These are phyloP conservation scores for Vulpes vulpes DNA, from an alignment of 2,113 vertebrate species.

Conservation along the genomic window DNA sequence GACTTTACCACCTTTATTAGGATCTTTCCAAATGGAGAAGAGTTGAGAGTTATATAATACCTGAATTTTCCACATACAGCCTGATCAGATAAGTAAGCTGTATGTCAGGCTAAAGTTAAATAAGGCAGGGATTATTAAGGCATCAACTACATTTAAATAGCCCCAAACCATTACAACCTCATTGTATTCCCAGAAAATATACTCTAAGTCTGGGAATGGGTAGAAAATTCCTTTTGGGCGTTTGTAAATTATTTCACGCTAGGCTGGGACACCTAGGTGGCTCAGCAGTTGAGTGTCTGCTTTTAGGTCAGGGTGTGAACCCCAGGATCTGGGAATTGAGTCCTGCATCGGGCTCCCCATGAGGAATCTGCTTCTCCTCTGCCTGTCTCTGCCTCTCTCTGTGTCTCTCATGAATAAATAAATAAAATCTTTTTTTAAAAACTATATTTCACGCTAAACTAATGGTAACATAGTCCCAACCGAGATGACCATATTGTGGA, in stretches of 20 bases:
- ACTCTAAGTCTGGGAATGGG: not conserved
- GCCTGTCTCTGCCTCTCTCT: no score
- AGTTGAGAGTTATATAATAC: not conserved
- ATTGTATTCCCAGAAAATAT: not conserved
- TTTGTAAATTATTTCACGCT: not conserved
- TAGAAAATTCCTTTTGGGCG: not conserved
- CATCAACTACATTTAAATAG: slow-evolving; percentile 16
- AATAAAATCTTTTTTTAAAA: no score
- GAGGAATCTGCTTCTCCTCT: no score
- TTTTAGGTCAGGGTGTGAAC: no score
- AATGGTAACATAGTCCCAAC: not conserved
- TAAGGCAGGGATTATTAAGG: not conserved
- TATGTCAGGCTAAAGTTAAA: not conserved
- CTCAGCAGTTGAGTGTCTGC: no score
- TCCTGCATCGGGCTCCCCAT: no score
- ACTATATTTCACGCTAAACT: not conserved
- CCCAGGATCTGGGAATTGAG: no score
- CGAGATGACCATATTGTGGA: not conserved
- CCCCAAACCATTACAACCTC: not conserved
- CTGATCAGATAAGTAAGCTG: not conserved
- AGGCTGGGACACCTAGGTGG: no score
- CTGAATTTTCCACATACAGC: not conserved
- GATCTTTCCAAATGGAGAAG: not conserved
- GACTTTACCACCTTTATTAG: not conserved
- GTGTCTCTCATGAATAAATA: no score